Percentiles rank a stretch among this genome's conserved stretches.
These are phyloP conservation scores for Hydrocynus forskahlii DNA, from an alignment of 2,797 vertebrate genomes.

Conservation along the genomic window DNA sequence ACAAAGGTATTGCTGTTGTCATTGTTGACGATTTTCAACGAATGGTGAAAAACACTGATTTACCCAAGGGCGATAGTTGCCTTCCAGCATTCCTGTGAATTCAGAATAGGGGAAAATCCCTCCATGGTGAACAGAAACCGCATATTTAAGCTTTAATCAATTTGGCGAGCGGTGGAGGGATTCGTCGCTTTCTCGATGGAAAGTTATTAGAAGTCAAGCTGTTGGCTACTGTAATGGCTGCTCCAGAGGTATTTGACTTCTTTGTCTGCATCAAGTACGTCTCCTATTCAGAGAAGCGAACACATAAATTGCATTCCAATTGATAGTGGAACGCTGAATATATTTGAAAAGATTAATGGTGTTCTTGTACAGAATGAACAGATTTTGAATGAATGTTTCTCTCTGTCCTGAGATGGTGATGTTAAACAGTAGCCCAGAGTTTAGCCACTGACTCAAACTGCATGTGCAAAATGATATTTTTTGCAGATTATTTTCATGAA, in stretches of 20 bases:
- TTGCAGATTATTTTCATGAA: too few species aligned
- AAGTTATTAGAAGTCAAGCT: background rate
- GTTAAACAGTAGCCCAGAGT: background rate
- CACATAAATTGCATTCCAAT: background rate
- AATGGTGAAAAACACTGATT: background rate
- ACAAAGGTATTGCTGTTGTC: background rate
- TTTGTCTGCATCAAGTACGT: constrained; percentile 8
- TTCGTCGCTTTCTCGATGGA: background rate
- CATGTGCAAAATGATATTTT: too few species aligned
- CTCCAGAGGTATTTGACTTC: constrained; percentile 1
- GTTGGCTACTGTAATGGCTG: background rate
- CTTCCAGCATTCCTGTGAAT: background rate
- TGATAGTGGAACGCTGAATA: background rate
- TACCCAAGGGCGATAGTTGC: background rate
- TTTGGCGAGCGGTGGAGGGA: background rate
- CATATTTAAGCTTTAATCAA: constrained; percentile 10
- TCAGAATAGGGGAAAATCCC: background rate
- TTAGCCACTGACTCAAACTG: too few species aligned
- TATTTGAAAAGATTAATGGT: background rate
- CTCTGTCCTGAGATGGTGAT: background rate
- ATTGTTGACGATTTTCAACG: background rate
- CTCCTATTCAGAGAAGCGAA: background rate
- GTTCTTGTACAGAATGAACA: background rate
- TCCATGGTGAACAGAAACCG: background rate
- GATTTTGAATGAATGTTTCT: background rate